Evolutionary conservation across 2,797 vertebrate genomes (phyloP), one percentile per base, ranked within the genome.

Genomic region (Myotis daubentonii): DNA sequence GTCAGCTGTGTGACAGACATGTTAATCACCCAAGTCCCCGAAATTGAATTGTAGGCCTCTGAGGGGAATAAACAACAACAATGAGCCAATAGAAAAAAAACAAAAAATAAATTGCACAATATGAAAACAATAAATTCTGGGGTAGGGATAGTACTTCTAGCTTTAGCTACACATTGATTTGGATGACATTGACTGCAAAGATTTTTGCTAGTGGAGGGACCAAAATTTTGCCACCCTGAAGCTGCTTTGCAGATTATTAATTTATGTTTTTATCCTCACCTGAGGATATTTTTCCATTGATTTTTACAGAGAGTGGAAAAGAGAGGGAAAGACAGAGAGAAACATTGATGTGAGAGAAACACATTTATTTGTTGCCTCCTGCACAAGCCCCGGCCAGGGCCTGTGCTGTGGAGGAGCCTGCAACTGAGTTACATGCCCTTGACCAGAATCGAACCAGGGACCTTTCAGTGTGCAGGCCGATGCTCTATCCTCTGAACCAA

Each of bases 61-160:
- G 13, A 41, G 47, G 19, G 81, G 47, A 89, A 85, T 11, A 62
- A 41, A 60, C 19, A 72, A 70, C 41, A 55, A 30, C 3, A 51
- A 78, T 23, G 16, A 71, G 36, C 17, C 41, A 92, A 74, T 60
- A n/a, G n/a, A 23, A 53, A 66, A 57, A 70, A 70, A 70, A n/a
- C n/a, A n/a, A n/a, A n/a, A n/a, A n/a, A n/a, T n/a, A n/a, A n/a
- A 74, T 57, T 65, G 51, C 51, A 60, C 74, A 95, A 72, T 81
- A 38, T 51, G 81, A 60, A 78, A 74, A 51, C 12, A 82, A 9
- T 60, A 79, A 36, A 53, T 71, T 13, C 30, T 86, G 51, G 5
- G 4, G 19, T 53, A 89, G 4, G 25, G 33, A 65, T 41, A 79
- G 28, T 76, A 51, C 9, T 53, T 92, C 36, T 23, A 82, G 17